phyloP scores from a whole-genome alignment of 37 sponge, comb jelly and placozoan species.

The Theonella swinhoei region DNA sequence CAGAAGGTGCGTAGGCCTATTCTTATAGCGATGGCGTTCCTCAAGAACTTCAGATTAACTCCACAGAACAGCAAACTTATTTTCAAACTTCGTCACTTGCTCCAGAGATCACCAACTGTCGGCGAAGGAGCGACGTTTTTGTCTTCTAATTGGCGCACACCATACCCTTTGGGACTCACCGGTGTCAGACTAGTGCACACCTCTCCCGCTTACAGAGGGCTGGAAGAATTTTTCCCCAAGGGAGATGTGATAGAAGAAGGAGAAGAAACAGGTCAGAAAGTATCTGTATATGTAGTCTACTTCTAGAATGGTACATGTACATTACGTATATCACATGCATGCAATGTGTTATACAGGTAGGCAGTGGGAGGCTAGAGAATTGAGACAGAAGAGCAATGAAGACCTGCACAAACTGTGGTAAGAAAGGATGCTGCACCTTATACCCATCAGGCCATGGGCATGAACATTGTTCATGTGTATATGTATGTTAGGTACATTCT shows the following conservation, averaged over 20 bases:
- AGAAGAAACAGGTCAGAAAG: conserved; percentile 31
- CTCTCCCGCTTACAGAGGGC: conserved; percentile 23
- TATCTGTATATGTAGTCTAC: neutral
- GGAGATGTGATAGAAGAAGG: conserved; percentile 68
- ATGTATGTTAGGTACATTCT: conserved; percentile 58
- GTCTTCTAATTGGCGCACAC: too few relatives aligned
- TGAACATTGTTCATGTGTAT: neutral
- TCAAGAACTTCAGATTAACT: neutral
- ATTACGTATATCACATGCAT: too few relatives aligned
- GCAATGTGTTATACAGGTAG: neutral
- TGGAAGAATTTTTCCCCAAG: conserved; percentile 87
- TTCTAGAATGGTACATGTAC: neutral
- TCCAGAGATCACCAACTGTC: neutral
- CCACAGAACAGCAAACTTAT: neutral
- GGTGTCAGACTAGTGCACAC: conserved; percentile 7
- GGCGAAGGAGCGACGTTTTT: too few relatives aligned
- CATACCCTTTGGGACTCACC: too few relatives aligned
- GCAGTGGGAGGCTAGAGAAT: conserved; percentile 61
- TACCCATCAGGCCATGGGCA: neutral
- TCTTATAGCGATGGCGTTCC: neutral
- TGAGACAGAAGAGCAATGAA: conserved; percentile 75
- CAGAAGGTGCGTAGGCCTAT: too few relatives aligned
- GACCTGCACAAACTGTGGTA: conserved; percentile 82
- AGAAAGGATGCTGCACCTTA: conserved; percentile 1
- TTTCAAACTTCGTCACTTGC: neutral